Evolutionary conservation across 2,888 invertebrate genomes (phyloP).

Genomic region (Liopterus haemorrhoidalis): DNA sequence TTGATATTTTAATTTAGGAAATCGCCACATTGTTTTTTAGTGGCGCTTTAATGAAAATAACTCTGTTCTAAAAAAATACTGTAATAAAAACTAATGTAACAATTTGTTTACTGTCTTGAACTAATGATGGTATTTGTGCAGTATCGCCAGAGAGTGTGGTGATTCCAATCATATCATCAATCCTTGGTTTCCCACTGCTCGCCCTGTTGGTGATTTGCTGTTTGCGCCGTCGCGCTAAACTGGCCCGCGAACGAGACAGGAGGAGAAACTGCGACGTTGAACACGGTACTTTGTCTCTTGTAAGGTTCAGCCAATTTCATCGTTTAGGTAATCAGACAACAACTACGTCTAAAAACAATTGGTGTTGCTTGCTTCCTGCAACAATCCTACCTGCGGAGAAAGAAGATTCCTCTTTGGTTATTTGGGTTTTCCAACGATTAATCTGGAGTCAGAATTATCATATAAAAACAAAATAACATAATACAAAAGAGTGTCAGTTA

Average conservation of each 20-base stretch:
- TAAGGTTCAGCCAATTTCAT: slow-evolving; percentile 68
- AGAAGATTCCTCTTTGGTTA: slow-evolving; percentile 12
- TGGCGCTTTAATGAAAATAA: no score
- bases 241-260: slow-evolving; percentile 76
- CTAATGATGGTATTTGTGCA: slow-evolving; percentile 42
- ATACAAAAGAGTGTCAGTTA: no score
- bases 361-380: background rate
- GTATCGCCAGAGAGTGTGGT: slow-evolving; percentile 84
- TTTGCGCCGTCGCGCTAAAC: slow-evolving; percentile 72
- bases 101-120: background rate
- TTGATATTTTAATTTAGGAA: no score
- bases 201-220: slow-evolving; percentile 84
- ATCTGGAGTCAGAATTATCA: no score
- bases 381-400: background rate
- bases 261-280: slow-evolving; percentile 75
- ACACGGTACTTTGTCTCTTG: slow-evolving; percentile 76
- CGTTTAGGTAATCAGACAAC: slow-evolving; percentile 58
- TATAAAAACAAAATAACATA: no score
- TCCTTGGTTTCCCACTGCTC: slow-evolving; percentile 80
- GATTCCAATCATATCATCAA: slow-evolving; percentile 83
- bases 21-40: no score
- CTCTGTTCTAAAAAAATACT: no score
- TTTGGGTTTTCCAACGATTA: no score
- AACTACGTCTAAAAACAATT: background rate
- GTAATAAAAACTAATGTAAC: no score